Base-by-base conservation (phyloP, 1,140 invertebrate genomes). In the Odontomachus brunneus region DNA sequence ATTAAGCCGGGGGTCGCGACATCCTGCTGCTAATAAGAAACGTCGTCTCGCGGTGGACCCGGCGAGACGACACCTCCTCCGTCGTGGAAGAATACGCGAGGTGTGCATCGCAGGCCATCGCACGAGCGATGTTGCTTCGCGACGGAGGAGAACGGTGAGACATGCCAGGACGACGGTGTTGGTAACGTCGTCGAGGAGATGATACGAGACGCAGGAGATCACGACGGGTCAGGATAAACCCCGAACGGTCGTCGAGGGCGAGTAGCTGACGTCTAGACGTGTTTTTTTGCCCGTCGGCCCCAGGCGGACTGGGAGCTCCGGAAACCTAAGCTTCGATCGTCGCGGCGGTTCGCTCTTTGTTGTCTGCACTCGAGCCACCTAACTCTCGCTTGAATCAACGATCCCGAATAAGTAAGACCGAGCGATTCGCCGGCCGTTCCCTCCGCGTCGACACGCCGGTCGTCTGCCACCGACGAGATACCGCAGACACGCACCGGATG, bases 261-360 rank as follows among this genome's bases (percentile, higher is more conserved):
- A 76, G 38, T 44, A 44, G 80, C 65, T 82, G 67, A 87, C 87
- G 88, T 89, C 87, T 89, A 89, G 84, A 89, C 87, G 62, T 78
- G 84, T 89, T 89, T 88, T 89, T 89, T 89, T 73, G 19, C 24
- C 62, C 29, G 73, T 62, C 69, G 85, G 69, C 82, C 65, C 74
- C 65, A 55, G 69, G 63, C 74, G 82, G 76, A 62, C 65, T 80
- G 76, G 83, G 72, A 88, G 86, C 87, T 84, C 81, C 48, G 63
- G 83, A 73, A 88, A 38, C 75, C 82, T 88, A 88, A 38, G 71
- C 85, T 88, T 73, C 86, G 86, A 88, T 88, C 83, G 83, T 84
- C 81, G 55, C 9, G 9, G 38, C 73, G 57, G 57, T 84, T 67
- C 76, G 51, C 71, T 88, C 84, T 80, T 80, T 80, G 75, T 80